phyloP scores from a whole-genome alignment of 92 coral and sea anemone genomes.

The Heteractis magnifica region DNA sequence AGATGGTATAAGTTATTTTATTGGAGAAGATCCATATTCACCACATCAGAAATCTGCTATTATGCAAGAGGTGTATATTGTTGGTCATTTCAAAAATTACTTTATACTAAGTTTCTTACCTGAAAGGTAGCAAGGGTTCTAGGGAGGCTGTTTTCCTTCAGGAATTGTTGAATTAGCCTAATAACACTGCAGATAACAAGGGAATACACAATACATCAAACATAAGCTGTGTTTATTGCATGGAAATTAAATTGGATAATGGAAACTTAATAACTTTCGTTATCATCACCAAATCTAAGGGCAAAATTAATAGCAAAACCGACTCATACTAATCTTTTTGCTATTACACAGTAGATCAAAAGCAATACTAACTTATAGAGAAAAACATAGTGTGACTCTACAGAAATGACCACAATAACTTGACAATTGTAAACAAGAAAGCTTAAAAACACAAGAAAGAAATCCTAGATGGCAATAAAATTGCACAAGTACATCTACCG shows the following conservation, averaged over 20 bases:
- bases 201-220: neutral
- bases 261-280: neutral
- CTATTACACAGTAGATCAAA: neutral
- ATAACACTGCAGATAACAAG: slow-evolving; percentile 62
- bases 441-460: neutral
- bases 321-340: neutral
- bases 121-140: slow-evolving; percentile 89
- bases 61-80: no score
- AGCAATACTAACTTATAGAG: neutral
- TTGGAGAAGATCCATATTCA: no score
- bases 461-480: neutral
- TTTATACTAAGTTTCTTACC: slow-evolving; percentile 35
- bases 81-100: no score
- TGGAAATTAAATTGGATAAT: no score
- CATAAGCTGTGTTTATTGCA: no score
- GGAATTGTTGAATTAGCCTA: slow-evolving; percentile 90
- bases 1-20: no score
- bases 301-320: neutral
- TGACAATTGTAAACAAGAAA: neutral
- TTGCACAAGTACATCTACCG: neutral
- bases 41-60: no score
- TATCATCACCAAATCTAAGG: neutral
- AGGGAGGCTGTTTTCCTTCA: slow-evolving; percentile 90
- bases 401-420: neutral
- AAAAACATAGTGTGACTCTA: neutral